Evolutionary conservation across 2,113 vertebrate species (phyloP).

Genomic region (Salminus brasiliensis): DNA sequence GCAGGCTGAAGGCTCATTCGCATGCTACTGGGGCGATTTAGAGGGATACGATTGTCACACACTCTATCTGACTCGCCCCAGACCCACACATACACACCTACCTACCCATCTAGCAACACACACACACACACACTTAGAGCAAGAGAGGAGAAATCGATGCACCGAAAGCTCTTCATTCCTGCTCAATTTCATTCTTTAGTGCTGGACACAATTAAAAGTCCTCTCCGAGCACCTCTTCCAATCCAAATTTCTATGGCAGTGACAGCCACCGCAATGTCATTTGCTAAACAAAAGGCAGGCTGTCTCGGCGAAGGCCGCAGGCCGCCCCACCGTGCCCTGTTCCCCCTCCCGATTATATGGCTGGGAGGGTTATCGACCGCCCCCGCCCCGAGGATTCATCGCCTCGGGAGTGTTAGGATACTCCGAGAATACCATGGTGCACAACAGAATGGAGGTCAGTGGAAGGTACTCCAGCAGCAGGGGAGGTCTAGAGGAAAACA

Average conservation of each 20-base stretch:
- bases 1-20: conserved; percentile 40
- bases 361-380: conserved; percentile 57
- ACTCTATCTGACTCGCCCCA: conserved; percentile 17
- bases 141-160: conserved; percentile 58
- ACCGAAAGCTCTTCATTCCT: conserved; percentile 70
- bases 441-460: neutral
- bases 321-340: conserved; percentile 22
- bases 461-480: conserved; percentile 1
- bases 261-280: conserved; percentile 57
- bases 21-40: conserved; percentile 56
- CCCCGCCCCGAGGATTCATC: conserved; percentile 12
- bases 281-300: conserved; percentile 33
- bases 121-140: conserved; percentile 12
- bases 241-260: conserved; percentile 54
- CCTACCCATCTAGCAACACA: neutral
- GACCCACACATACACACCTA: neutral
- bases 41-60: conserved; percentile 55
- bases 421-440: conserved; percentile 34
- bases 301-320: neutral
- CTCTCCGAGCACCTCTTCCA: conserved; percentile 50
- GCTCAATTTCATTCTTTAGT: conserved; percentile 72
- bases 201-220: conserved; percentile 71
- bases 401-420: neutral
- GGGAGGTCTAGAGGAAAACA: neutral
- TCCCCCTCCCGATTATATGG: conserved; percentile 45